phyloP scores from a whole-genome alignment of 2,888 invertebrate species.

The Hyposoter dolosus region DNA sequence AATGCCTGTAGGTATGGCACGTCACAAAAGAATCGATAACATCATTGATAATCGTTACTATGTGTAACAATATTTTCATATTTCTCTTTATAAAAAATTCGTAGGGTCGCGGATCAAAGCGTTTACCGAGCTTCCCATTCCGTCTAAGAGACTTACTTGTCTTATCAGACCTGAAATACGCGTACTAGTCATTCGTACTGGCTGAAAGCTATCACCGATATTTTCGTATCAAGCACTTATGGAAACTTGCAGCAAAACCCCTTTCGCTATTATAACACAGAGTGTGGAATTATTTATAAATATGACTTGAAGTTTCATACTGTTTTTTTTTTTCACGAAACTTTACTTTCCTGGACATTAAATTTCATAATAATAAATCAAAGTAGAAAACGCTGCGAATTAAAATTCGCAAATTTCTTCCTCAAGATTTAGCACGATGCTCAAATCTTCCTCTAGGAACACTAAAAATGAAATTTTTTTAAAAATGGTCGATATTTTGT shows the following conservation, averaged over 20 bases:
- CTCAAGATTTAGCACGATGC: too few relatives aligned
- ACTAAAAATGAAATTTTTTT: too few relatives aligned
- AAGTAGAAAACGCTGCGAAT: too few relatives aligned
- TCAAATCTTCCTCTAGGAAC: too few relatives aligned
- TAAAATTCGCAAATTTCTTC: too few relatives aligned
- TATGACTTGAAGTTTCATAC: background rate
- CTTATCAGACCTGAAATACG: background rate
- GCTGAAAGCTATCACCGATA: background rate
- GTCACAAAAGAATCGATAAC: slow-evolving; percentile 1
- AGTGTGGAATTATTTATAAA: background rate
- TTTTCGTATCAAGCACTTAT: background rate
- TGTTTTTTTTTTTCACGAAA: background rate
- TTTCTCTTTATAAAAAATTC: background rate
- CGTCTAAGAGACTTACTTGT: background rate
- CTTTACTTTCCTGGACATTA: background rate
- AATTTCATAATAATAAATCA: too few relatives aligned
- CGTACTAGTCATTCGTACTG: background rate
- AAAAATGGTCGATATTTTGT: too few relatives aligned
- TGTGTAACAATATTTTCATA: background rate
- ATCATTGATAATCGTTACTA: background rate
- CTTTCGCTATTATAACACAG: background rate
- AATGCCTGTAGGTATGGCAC: background rate
- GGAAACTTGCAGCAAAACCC: background rate
- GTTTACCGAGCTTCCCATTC: background rate
- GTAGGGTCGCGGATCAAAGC: background rate